Evolutionary conservation across 2,113 vertebrate genomes (phyloP).

Genomic region (Electrona antarctica): DNA sequence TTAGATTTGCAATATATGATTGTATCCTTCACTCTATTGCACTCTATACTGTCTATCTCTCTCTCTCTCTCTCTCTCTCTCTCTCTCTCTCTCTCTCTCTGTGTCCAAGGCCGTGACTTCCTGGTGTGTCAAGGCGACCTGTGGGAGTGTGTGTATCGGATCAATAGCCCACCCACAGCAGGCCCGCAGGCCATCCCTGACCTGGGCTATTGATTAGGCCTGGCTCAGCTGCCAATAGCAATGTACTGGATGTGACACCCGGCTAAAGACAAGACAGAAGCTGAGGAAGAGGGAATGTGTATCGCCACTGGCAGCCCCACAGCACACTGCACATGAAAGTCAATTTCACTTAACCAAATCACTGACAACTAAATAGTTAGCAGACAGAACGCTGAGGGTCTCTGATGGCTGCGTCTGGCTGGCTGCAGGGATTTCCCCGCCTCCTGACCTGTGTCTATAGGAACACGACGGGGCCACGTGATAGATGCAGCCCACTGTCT

Average conservation of each 20-base stretch:
- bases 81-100: conserved; percentile 33
- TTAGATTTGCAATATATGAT: conserved; percentile 40
- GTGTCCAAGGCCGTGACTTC: conserved; percentile 60
- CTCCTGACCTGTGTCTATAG: conserved; percentile 56
- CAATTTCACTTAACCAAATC: conserved; percentile 97
- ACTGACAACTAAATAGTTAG: conserved; percentile 97
- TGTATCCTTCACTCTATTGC: not conserved
- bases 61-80: conserved; percentile 21
- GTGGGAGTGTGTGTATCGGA: conserved; percentile 85
- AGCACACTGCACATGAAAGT: conserved; percentile 92
- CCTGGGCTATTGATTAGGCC: conserved; percentile 90
- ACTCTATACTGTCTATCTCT: conserved; percentile 23
- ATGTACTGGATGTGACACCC: conserved; percentile 85
- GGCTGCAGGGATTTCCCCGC: conserved; percentile 66
- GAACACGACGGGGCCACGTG: conserved; percentile 52
- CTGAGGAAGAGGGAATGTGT: conserved; percentile 82
- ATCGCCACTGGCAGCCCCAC: conserved; percentile 87
- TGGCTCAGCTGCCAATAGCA: conserved; percentile 92
- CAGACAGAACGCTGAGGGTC: conserved; percentile 82
- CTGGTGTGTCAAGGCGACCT: conserved; percentile 79
- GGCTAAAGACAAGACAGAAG: conserved; percentile 70
- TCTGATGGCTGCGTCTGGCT: conserved; percentile 69
- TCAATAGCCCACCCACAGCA: conserved; percentile 88
- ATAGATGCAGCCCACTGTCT: conserved; percentile 20
- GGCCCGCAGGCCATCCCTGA: conserved; percentile 85